Evolutionary conservation across 2,797 vertebrate species (phyloP).

Genomic region (Lindbergichthys nudifrons): DNA sequence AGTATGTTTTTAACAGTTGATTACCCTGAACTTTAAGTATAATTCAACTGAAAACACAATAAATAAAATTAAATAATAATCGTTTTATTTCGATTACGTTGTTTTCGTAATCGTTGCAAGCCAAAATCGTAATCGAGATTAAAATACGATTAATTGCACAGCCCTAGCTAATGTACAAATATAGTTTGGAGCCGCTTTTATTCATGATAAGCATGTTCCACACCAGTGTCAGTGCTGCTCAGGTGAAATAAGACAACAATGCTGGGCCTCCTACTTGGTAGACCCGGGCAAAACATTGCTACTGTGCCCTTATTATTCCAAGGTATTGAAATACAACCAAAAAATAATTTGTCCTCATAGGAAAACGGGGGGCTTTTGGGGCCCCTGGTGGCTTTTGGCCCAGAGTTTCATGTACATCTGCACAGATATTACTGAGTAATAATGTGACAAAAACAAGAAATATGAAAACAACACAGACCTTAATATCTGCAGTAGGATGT

Average conservation of each 20-base stretch:
- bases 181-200: no score
- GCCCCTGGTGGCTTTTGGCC: background rate
- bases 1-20: no score
- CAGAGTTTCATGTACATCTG: background rate
- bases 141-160: no score
- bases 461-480: conserved; percentile 45
- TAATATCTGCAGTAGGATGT: conserved; percentile 58
- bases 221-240: background rate
- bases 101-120: no score
- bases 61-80: no score
- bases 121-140: no score
- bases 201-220: no score
- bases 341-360: background rate
- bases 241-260: no score
- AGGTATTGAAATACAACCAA: background rate
- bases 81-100: no score
- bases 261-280: background rate
- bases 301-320: background rate
- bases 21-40: no score
- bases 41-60: no score
- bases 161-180: no score
- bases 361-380: background rate
- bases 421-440: background rate
- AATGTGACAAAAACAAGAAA: background rate
- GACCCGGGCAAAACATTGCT: background rate